Evolutionary conservation across 2,888 invertebrate genomes (phyloP).

Genomic region (Epinotia brunnichana): DNA sequence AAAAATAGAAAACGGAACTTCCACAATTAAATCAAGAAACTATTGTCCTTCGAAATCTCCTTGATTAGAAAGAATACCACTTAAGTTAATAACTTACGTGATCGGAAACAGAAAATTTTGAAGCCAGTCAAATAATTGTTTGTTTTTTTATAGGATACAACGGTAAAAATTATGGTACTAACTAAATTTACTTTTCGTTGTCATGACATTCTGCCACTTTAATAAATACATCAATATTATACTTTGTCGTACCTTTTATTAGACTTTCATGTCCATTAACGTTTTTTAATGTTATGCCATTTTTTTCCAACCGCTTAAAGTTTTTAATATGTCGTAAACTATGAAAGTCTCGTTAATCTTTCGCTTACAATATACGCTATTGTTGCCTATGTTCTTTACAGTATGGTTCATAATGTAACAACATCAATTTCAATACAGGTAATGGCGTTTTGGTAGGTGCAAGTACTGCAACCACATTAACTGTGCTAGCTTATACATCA

Average conservation of each 20-base stretch:
- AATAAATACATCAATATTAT: not conserved
- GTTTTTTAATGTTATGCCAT: slow-evolving; percentile 49
- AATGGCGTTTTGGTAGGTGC: slow-evolving; percentile 42
- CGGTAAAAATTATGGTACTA: too few relatives aligned
- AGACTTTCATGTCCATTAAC: slow-evolving; percentile 51
- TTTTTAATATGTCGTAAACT: slow-evolving; percentile 72
- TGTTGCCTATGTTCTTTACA: slow-evolving; percentile 41
- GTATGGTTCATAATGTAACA: slow-evolving; percentile 55
- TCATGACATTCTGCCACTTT: not conserved
- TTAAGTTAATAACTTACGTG: slow-evolving; percentile 18
- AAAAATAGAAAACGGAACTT: slow-evolving; percentile 46
- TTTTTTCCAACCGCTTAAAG: slow-evolving; percentile 59
- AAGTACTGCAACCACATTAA: slow-evolving; percentile 44
- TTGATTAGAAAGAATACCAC: slow-evolving; percentile 13
- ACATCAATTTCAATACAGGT: slow-evolving; percentile 35
- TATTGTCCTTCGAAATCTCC: slow-evolving; percentile 28
- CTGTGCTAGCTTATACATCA: slow-evolving; percentile 12
- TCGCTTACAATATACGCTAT: slow-evolving; percentile 7
- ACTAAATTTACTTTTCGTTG: too few relatives aligned
- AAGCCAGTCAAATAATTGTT: not conserved
- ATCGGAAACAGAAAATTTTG: not conserved
- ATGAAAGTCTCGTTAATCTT: slow-evolving; percentile 53
- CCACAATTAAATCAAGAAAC: slow-evolving; percentile 54
- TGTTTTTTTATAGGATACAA: not conserved
- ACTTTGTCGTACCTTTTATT: slow-evolving; percentile 5